Evolutionary conservation across 2,888 invertebrate genomes (phyloP).

Genomic region (Nebria brevicollis): DNA sequence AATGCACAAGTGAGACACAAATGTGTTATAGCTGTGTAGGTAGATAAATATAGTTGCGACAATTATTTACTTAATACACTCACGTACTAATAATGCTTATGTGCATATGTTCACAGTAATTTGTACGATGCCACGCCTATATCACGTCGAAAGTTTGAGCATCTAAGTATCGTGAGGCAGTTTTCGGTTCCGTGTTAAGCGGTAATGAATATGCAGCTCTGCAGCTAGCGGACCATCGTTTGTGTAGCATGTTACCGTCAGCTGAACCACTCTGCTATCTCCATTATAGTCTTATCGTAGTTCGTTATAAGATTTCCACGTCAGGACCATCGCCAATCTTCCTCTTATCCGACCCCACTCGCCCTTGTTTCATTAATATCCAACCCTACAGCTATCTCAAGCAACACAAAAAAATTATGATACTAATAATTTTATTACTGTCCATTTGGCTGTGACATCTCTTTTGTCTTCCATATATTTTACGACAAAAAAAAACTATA

Average conservation of each 20-base stretch:
- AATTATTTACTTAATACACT: neutral
- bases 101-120: neutral
- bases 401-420: neutral
- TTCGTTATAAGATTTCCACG: neutral
- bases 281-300: neutral
- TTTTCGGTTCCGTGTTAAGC: neutral
- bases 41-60: neutral
- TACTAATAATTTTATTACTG: neutral
- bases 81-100: neutral
- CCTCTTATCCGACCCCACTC: neutral
- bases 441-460: neutral
- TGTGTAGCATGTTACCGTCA: neutral
- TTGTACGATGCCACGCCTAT: neutral
- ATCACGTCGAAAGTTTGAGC: neutral
- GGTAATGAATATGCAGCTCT: neutral
- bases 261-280: neutral
- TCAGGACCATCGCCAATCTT: neutral
- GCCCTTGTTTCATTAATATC: neutral
- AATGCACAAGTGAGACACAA: neutral
- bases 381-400: neutral
- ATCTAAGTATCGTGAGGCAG: neutral
- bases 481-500: neutral
- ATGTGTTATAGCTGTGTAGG: neutral
- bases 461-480: neutral
- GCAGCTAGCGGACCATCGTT: neutral